Evolutionary conservation across 2,888 invertebrate genomes (phyloP).

Genomic region (Phania funesta): DNA sequence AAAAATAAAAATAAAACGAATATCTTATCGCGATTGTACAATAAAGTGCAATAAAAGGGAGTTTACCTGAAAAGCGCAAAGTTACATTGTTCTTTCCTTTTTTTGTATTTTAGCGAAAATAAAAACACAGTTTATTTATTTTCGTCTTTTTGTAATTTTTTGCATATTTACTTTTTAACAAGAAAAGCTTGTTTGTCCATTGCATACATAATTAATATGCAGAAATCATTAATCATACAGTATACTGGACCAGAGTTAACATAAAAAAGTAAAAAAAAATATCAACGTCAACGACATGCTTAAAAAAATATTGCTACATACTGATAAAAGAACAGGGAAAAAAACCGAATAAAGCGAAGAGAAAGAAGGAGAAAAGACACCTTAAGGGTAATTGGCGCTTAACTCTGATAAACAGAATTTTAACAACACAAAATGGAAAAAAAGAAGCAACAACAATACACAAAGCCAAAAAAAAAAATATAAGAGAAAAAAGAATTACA

Average conservation of each 20-base stretch:
- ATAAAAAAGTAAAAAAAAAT: slow-evolving; percentile 16
- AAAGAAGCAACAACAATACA: slow-evolving; percentile 21
- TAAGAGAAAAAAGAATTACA: slow-evolving; percentile 42
- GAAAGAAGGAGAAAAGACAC: slow-evolving; percentile 27
- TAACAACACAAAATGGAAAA: slow-evolving; percentile 39
- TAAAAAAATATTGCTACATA: slow-evolving; percentile 8
- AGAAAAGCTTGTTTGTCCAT: slow-evolving; percentile 62
- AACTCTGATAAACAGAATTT: slow-evolving; percentile 67
- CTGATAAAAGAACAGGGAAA: neutral
- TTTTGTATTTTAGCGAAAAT: neutral
- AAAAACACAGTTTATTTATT: slow-evolving; percentile 53
- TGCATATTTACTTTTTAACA: slow-evolving; percentile 36
- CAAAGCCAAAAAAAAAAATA: neutral
- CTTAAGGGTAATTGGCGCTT: slow-evolving; percentile 68
- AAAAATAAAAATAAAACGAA: neutral
- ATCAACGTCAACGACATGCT: slow-evolving; percentile 45
- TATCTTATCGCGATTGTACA: slow-evolving; percentile 28
- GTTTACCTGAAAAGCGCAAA: slow-evolving; percentile 45
- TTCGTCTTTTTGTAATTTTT: neutral
- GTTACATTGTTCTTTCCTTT: neutral
- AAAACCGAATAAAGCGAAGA: neutral
- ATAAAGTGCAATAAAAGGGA: slow-evolving; percentile 53
- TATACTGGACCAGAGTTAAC: slow-evolving; percentile 53
- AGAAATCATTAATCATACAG: slow-evolving; percentile 66
- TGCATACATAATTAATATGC: slow-evolving; percentile 67